Evolutionary conservation across 2,113 vertebrate genomes (phyloP).

Genomic region (Butorides virescens): DNA sequence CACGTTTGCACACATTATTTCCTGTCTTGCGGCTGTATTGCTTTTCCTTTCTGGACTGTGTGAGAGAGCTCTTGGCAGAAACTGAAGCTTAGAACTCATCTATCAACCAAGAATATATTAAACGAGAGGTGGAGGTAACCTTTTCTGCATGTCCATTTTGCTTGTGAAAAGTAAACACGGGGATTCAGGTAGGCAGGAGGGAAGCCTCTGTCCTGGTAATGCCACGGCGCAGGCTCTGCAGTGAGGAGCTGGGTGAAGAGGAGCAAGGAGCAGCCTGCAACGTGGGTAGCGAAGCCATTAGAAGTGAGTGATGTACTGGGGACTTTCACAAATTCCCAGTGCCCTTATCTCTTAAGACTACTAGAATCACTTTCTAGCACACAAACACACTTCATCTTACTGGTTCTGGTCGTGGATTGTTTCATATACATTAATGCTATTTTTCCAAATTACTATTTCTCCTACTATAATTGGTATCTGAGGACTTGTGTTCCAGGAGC

Average conservation of each 20-base stretch:
- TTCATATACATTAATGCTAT: not conserved
- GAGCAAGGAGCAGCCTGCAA: not conserved
- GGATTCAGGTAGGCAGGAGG: not conserved
- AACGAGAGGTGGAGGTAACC: not conserved
- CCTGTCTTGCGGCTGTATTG: not conserved
- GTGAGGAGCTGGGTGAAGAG: not conserved
- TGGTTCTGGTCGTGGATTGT: not conserved
- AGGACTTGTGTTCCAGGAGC: not conserved
- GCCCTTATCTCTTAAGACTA: not conserved
- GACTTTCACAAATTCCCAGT: not conserved
- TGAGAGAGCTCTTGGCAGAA: not conserved
- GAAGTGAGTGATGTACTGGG: not conserved
- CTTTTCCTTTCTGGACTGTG: not conserved
- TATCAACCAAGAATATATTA: not conserved
- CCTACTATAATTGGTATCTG: not conserved
- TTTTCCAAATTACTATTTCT: not conserved
- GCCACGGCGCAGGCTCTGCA: accelerated
- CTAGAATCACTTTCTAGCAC: not conserved
- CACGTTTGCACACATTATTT: not conserved
- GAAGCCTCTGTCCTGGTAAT: not conserved
- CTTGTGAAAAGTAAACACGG: not conserved
- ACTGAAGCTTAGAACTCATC: not conserved
- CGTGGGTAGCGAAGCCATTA: not conserved
- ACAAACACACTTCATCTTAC: not conserved
- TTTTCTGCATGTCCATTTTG: not conserved